phyloP scores from a whole-genome alignment of 2,113 vertebrate genomes.

The Myotis lucifugus region DNA sequence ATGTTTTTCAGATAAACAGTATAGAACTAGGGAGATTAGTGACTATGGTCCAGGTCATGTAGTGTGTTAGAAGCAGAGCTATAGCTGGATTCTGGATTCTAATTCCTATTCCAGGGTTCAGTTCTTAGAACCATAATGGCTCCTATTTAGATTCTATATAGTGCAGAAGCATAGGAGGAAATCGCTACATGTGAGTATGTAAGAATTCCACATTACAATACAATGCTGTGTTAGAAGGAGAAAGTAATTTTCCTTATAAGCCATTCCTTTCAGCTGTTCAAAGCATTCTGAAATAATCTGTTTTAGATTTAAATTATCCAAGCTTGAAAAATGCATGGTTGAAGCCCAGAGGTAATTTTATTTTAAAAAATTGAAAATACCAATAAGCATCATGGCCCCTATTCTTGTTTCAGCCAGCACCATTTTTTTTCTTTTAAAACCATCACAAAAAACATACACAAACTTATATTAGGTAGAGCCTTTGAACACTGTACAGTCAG shows the following conservation, averaged over 20 bases:
- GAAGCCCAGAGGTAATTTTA: constrained; percentile 62
- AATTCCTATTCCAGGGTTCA: background rate
- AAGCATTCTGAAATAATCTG: constrained; percentile 57
- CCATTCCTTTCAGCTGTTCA: constrained; percentile 41
- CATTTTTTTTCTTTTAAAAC: background rate
- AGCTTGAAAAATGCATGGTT: constrained; percentile 44
- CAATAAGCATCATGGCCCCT: background rate
- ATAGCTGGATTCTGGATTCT: background rate
- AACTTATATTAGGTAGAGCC: background rate
- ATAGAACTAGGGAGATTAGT: background rate
- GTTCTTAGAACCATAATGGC: background rate
- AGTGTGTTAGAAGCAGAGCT: background rate
- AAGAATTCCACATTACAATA: constrained; percentile 47
- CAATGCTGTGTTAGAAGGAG: constrained; percentile 4
- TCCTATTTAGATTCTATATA: background rate
- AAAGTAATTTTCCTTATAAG: constrained; percentile 61
- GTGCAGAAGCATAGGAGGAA: background rate
- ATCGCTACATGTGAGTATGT: background rate
- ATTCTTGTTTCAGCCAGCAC: background rate
- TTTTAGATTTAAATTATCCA: constrained; percentile 68
- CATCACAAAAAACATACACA: background rate
- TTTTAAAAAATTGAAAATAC: constrained; percentile 60
- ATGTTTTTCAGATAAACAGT: constrained; percentile 4
- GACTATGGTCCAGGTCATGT: background rate
- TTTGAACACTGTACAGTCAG: background rate